Base-by-base conservation (phyloP, 2,888 invertebrate genomes). In the Eilema sororculum region DNA sequence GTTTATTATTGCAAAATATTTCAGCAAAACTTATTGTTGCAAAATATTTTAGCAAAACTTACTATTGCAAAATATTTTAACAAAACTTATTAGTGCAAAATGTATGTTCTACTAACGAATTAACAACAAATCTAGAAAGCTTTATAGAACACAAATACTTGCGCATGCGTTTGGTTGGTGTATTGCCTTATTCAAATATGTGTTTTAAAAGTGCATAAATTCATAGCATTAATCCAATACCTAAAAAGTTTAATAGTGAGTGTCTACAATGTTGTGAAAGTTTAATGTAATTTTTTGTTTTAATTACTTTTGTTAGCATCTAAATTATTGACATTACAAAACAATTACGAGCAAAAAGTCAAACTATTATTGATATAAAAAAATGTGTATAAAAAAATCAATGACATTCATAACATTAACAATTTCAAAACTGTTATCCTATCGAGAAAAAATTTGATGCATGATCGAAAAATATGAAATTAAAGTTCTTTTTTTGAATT, bases 71-170 rank as follows among this genome's bases (percentile, higher is more conserved):
- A 9, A 62, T 41, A 37, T 37, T 37, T 37, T 37, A 37, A 37
- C 33, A 37, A 37, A 37, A 37, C 10, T 37, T 37, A 12, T 37
- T 37, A 37, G 1, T 37, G 16, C 22, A 62, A 24, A 9, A 62
- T 41, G 37, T 24, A 41, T 41, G 24, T 41, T 62, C 5, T 41
- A 41, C 41, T 25, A 25, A 37, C 62, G 25, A 41, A 16, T 62
- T 41, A 52, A 52, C 20, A 1, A 58, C 58, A n/a, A 22, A 61
- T 37, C 12, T 52, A 64, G 37, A 37, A 20, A 62, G 62, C 62
- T 62, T 62, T 41, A n/a, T 62, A 41, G 41, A 25, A 24, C 24
- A 62, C 24, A 62, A 62, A 62, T 41, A 62, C 25, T 62, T 41
- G 41, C 20, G 62, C 62, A 62, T 62, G 62, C 24, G 4, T 62